Conservation (phyloP, 2,113 vertebrate genomes). For the Apodemus speciosus region DNA sequence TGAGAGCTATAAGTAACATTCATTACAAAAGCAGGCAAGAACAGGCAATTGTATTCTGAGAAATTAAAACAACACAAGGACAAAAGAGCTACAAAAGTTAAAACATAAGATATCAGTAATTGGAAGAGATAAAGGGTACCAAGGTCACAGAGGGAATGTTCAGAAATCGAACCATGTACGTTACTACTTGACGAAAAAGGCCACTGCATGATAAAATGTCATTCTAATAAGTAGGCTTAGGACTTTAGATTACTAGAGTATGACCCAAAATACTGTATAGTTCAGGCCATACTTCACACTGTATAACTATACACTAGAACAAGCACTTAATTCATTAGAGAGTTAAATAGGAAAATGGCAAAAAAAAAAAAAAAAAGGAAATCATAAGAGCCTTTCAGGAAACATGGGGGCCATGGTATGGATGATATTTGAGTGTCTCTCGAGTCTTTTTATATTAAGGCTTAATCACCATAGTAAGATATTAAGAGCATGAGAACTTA, state of each 20-base stretch:
- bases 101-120: conserved; percentile 13
- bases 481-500: background rate
- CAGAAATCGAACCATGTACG: background rate
- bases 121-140: conserved; percentile 17
- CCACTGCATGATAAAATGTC: background rate
- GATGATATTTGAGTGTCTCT: background rate
- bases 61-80: background rate
- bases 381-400: conserved; percentile 26
- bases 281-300: background rate
- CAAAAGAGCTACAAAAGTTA: background rate
- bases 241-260: background rate
- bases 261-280: background rate
- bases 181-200: background rate
- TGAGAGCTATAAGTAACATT: conserved; percentile 37
- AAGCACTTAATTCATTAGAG: conserved; percentile 10
- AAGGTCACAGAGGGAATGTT: background rate
- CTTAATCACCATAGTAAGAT: background rate
- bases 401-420: background rate
- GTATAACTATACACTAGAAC: background rate
- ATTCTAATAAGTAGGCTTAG: background rate
- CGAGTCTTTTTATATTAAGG: background rate
- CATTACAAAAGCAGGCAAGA: background rate
- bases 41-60: conserved; percentile 3
- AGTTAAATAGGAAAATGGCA: conserved; percentile 34
- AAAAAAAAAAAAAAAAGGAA: background rate